phyloP scores from a whole-genome alignment of 1,140 invertebrate genomes.

The Drosophila leontia region DNA sequence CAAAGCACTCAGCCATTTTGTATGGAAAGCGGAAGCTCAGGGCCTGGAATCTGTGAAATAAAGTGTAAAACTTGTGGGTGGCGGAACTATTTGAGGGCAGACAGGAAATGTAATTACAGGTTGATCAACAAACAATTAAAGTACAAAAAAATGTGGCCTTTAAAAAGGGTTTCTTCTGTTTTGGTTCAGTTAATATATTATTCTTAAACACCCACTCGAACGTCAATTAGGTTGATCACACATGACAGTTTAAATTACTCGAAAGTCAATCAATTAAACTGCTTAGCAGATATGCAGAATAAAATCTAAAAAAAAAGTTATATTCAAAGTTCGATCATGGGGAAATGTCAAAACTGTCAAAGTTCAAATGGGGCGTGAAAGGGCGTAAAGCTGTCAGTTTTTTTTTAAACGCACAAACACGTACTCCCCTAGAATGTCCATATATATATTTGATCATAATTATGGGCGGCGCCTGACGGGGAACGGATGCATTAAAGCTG shows the following conservation, averaged over 20 bases:
- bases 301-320: conserved; percentile 23
- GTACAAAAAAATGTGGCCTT: not conserved
- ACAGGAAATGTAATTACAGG: conserved; percentile 3
- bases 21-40: conserved; percentile 25
- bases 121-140: conserved; percentile 9
- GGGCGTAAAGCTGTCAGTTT: conserved; percentile 16
- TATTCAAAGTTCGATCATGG: conserved; percentile 14
- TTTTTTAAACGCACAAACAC: conserved; percentile 1
- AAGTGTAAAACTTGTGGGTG: not conserved
- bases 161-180: not conserved
- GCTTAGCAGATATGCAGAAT: not conserved
- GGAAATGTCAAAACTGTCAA: conserved; percentile 37
- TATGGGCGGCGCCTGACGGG: conserved; percentile 18
- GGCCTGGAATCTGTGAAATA: not conserved
- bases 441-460: conserved; percentile 26
- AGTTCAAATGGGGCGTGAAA: conserved; percentile 55
- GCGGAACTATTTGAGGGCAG: not conserved
- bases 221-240: not conserved
- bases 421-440: not conserved
- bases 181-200: not conserved
- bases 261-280: conserved; percentile 33
- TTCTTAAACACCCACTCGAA: conserved; percentile 2
- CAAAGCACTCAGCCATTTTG: conserved; percentile 11
- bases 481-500: conserved; percentile 65
- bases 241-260: conserved; percentile 4